A percentile compares a stretch with the other conserved stretches of the same genome.
These are phyloP conservation scores for Amphimallon solstitiale DNA, from an alignment of 2,888 invertebrate species.

Conservation along the genomic window DNA sequence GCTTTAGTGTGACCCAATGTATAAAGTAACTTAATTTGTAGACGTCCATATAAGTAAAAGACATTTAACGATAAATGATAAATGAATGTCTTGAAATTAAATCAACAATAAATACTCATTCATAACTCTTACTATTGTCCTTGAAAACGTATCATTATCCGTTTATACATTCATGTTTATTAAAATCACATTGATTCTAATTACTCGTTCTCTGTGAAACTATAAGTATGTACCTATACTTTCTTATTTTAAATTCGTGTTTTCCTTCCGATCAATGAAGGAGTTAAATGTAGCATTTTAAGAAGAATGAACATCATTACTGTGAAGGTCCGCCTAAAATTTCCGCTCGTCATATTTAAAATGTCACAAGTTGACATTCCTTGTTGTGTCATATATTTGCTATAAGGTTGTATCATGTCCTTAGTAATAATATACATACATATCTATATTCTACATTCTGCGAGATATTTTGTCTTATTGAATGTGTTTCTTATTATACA, in stretches of 20 bases:
- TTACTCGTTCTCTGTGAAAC: not conserved
- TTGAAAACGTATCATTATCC: not conserved
- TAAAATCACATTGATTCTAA: not conserved
- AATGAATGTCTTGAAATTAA: not conserved
- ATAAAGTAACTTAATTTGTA: no score
- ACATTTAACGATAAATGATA: no score
- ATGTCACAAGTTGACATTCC: not conserved
- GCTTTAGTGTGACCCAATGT: no score
- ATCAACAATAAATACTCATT: not conserved
- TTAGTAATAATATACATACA: not conserved
- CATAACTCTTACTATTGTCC: not conserved
- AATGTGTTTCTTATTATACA: not conserved
- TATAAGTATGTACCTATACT: not conserved
- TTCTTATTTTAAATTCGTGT: not conserved
- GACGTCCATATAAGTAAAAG: no score
- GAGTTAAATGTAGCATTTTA: constrained; percentile 3
- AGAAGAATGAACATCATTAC: no score
- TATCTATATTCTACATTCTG: not conserved
- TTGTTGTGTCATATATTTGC: not conserved
- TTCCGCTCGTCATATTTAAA: not conserved
- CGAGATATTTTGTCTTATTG: not conserved
- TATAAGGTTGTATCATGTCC: no score
- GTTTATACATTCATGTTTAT: not conserved
- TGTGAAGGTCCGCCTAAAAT: not conserved
- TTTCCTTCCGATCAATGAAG: not conserved